Evolutionary conservation across 2,113 vertebrate species (phyloP), one percentile per base, ranked within the genome.

Genomic region (Odontophorus gujanensis): DNA sequence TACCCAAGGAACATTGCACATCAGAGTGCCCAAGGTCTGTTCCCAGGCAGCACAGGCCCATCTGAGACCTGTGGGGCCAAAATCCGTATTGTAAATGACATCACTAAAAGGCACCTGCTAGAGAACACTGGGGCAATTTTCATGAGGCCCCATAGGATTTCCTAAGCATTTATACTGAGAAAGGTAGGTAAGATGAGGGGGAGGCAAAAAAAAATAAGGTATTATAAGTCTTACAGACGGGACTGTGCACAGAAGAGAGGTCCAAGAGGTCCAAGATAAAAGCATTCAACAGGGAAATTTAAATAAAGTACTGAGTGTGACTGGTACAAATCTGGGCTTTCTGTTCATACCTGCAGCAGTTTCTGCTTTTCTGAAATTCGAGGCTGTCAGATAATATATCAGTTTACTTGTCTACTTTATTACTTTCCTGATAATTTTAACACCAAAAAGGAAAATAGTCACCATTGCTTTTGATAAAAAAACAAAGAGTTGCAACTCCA

Each of bases 361-460:
- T 74, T 55, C 63, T 66, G 10, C 1, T 79, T 79, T 82, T 69
- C 59, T 65, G 68, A 87, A 83, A 88, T 10, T 17, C 77, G 42
- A 69, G 25, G 24, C 40, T 87, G 47, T 48, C 59, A 69, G 45
- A 69, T 74, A 92, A 79, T 28, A 73, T 86, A 88, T 62, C 16
- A 16, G 13, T 63, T 82, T 67, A 78, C 30, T 65, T 84, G 13
- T 59, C 80, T 67, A 78, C 26, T 63, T 71, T 87, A 80, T 72
- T 69, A 94, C 24, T 28, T 66, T 84, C 36, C 53, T 59, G 58
- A 87, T 79, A 47, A 84, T 76, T 91, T 87, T 50, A 81, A 90
- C 72, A 75, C n/a, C 47, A 48, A 84, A 85, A 40, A 38, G 43
- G 30, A 91, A 90, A 88, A 86, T 47, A 58, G 88, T 50, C 42